These are phyloP conservation scores for Tholera decimalis DNA, from an alignment of 2,888 invertebrate species.

Conservation along the genomic window DNA sequence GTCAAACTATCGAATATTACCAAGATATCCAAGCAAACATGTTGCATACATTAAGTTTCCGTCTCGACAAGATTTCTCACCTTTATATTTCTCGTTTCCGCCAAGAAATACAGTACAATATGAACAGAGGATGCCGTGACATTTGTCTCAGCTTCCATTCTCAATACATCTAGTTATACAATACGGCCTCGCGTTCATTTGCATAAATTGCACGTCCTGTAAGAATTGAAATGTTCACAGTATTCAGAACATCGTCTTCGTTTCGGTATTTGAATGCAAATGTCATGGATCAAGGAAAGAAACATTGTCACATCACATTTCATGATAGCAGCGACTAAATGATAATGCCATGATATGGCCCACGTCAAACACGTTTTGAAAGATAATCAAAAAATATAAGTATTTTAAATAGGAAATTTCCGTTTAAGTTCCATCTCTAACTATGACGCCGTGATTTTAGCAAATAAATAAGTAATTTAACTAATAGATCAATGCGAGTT, in stretches of 20 bases:
- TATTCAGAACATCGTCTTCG: slow-evolving; percentile 5
- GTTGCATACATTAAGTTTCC: no score
- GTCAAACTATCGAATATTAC: no score
- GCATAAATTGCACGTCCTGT: slow-evolving; percentile 31
- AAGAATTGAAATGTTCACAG: slow-evolving; percentile 17
- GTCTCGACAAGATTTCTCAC: background rate
- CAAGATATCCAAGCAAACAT: no score
- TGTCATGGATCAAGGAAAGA: slow-evolving; percentile 10
- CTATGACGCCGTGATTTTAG: no score
- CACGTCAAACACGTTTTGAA: no score
- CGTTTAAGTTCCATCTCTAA: no score
- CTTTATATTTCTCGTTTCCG: background rate
- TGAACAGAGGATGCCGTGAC: background rate
- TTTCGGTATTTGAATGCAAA: background rate
- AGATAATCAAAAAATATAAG: no score
- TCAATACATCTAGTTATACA: slow-evolving; percentile 16
- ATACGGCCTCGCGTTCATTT: slow-evolving; percentile 11
- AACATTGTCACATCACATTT: slow-evolving; percentile 39
- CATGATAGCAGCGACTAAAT: slow-evolving; percentile 12
- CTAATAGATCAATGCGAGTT: no score
- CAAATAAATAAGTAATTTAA: no score
- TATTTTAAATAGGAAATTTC: no score
- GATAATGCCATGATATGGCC: no score
- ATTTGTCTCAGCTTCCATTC: background rate
- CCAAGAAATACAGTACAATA: slow-evolving; percentile 11